A percentile compares a stretch with the other conserved stretches of the same genome.
Conservation (phyloP, 2,888 invertebrate genomes). For the Eristalis pertinax region DNA sequence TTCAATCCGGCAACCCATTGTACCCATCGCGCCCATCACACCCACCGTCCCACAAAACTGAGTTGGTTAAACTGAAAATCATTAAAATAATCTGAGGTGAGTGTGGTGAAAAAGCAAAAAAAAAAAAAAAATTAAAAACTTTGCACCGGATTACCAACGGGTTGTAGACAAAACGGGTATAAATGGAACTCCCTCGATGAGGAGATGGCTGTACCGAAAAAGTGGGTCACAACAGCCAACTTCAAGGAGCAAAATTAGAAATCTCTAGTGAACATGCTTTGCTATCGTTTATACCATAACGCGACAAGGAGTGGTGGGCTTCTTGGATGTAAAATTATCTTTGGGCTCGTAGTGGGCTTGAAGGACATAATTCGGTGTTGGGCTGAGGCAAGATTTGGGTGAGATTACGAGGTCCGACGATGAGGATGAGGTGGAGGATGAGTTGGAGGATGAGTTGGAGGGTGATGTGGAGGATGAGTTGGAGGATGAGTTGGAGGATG, state of each 20-base stretch:
- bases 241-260: neutral
- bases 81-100: conserved; percentile 60
- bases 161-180: neutral
- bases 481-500: too few species aligned
- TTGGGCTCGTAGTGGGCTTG: neutral
- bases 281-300: neutral
- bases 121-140: conserved; percentile 6
- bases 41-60: neutral
- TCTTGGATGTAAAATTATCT: neutral
- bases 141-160: neutral
- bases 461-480: neutral
- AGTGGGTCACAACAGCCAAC: neutral
- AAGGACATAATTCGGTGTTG: neutral
- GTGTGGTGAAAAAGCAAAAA: conserved; percentile 28
- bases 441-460: neutral
- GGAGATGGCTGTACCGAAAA: neutral
- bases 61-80: conserved; percentile 52
- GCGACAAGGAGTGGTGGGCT: neutral
- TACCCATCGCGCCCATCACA: neutral
- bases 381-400: neutral
- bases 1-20: neutral
- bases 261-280: neutral
- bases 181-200: neutral
- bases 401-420: neutral
- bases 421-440: neutral